Evolutionary conservation across 1,140 invertebrate species (phyloP), one percentile per base, ranked within the genome.

Genomic region (Meteorus sp.): DNA sequence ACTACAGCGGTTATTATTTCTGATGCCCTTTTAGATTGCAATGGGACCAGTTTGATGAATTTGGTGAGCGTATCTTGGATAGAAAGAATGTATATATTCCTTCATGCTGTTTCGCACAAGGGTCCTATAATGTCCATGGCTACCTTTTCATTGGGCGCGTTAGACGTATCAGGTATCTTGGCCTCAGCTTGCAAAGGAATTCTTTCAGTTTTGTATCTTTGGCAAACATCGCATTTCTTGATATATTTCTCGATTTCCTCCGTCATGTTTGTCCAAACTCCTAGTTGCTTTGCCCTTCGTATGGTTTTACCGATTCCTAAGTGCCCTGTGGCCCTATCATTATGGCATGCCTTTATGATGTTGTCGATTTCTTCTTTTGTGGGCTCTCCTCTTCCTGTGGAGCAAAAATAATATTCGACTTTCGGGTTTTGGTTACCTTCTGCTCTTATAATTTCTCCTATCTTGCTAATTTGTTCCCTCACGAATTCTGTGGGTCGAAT

Each of bases 41-140:
- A 75, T 61, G 1, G 69, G 76, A 48, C 60, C 33, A 6, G 70
- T 62, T 59, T 74, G 68, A 44, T 77, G 76, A 61, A 79, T 70
- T 76, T 76, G 8, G 72, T 70, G n/a, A 76, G 57, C 63, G 75
- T 69, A 47, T 77, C 73, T 64, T 74, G 74, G 3, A 73, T 39
- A 17, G 72, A 71, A 19, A 75, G 50, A n/a, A 76, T 71, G 59
- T 60, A 75, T 63, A 56, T 62, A 59, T 73, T 75, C 2, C 62
- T 55, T 11, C 43, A 27, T 15, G 61, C 20, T 1, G 67, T 66
- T 47, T 59, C 5, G 7, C 62, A 63, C 50, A 74, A 55, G 3
- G 68, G 72, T 29, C 72, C 72, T 44, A 69, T 66, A 23, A 74
- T 64, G 56, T 74, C 73, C 22, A 70, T 45, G 9, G 60, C 59